Evolutionary conservation across 1,140 invertebrate genomes (phyloP), one percentile per base, ranked within the genome.

Genomic region (Apis laboriosa): DNA sequence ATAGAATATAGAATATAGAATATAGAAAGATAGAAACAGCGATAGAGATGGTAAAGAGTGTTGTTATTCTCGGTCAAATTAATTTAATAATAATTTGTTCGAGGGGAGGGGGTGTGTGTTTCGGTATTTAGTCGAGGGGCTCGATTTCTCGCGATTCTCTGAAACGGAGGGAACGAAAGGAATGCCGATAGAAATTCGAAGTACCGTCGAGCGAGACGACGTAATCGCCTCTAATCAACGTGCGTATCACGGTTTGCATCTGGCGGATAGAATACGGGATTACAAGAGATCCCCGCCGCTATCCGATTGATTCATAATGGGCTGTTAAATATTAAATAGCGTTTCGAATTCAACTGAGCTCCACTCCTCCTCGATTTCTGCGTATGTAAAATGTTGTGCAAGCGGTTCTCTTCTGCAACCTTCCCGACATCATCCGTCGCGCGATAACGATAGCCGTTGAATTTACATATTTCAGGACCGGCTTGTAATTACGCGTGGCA

Each of bases 191-290:
- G 78, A 85, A 85, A 84, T 88, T 82, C 58, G 75, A 70, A 67
- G 73, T 79, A 79, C 68, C 79, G 51, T 55, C 28, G 51, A 28
- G 8, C 34, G 51, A 8, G 71, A 85, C 75, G 56, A 85, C 66
- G 79, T 87, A 88, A 88, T 88, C 86, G 83, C 53, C n/a, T 76
- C 79, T 87, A 88, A 88, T 88, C 86, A 88, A 81, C 66, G 78
- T 85, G 78, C 83, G 78, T 77, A 82, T 81, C 75, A 80, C 75
- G 82, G 19, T 63, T 64, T 53, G 63, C 67, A 80, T 86, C 80
- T 66, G 70, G 53, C 70, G 58, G 58, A 53, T 84, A 55, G 74
- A 77, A 77, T 79, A 84, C 83, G n/a, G 55, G 83, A 88, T 88
- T 87, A 85, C 84, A 71, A 34, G 34, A 34, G 70, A 76, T 79